These are phyloP conservation scores for Mus pahari DNA, from an alignment of 2,113 vertebrate species.

Conservation along the genomic window DNA sequence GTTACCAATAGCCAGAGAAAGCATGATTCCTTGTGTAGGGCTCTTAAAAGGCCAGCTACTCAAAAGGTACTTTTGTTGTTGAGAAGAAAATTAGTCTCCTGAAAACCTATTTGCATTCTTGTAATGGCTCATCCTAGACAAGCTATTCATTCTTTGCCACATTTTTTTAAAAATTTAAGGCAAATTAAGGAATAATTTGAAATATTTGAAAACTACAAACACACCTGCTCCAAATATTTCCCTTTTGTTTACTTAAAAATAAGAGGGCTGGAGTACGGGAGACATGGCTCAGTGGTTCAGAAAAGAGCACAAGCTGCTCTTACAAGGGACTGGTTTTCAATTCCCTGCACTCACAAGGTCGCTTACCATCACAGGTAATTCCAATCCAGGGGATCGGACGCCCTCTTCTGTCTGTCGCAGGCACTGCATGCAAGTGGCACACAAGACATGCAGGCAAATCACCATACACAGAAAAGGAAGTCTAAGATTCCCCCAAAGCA, in stretches of 20 bases:
- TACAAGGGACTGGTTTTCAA: not conserved
- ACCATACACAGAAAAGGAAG: not conserved
- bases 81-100: conserved; percentile 21
- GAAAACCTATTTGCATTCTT: not conserved
- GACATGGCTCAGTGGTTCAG: not conserved
- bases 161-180: not conserved
- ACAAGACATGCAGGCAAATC: not conserved
- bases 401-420: not conserved
- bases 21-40: not conserved
- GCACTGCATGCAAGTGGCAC: not conserved
- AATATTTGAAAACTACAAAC: not conserved
- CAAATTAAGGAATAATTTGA: not conserved
- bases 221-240: not conserved
- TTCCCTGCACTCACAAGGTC: not conserved
- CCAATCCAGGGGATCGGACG: not conserved
- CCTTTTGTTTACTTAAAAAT: not conserved
- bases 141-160: not conserved
- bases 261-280: not conserved
- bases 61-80: not conserved
- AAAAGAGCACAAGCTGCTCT: not conserved
- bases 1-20: not conserved
- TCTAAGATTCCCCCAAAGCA: not conserved
- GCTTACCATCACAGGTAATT: not conserved
- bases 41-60: not conserved
- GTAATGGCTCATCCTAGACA: not conserved